Evolutionary conservation across 2,888 invertebrate genomes (phyloP), one percentile per base, ranked within the genome.

Genomic region (Cataglyphis cursor): DNA sequence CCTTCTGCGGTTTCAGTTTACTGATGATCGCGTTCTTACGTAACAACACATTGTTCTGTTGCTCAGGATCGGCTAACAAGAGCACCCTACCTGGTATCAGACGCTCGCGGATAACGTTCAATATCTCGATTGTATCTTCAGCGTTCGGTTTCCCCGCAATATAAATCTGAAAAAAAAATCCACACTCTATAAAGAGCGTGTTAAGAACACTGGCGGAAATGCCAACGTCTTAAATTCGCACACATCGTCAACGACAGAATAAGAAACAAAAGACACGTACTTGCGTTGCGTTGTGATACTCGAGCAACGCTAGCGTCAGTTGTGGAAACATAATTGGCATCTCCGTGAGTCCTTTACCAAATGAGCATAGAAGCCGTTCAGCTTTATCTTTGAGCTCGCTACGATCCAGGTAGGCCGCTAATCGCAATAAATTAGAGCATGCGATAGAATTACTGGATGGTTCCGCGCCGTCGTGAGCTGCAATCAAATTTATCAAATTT

Each of bases 391-490:
- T 95, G 9, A 95, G 95, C 35, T 95, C 95, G 0, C 95, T 90
- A 51, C 96, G 96, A 92, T 97, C 96, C 54, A 97, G 96, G 92
- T 98, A 97, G 0, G 97, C 96, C 0, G 97, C 96, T 35, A 99
- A 95, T 8, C 98, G 96, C 44, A 97, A 95, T 21, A 99, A 95
- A 95, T 99, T 99, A 92, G 96, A 96, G 28, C 97, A 97, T 0
- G 98, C 96, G 0, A 99, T 97, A 64, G 99, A 99, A 94, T 99
- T 99, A 48, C 98, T 98, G 57, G 97, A 97, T 0, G 99, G 99
- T 93, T 99, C 99, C 0, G 99, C 99, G 18, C 98, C 98, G 94
- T 99, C 99, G 95, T 98, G 98, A 94, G 98, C 99, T 99, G 94
- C 59, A 87, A 88, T 18, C 44, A 70, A 86, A 24, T 38, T 73